These are phyloP conservation scores for Drosophila santomea DNA, from an alignment of 1,140 invertebrate species.

Conservation along the genomic window DNA sequence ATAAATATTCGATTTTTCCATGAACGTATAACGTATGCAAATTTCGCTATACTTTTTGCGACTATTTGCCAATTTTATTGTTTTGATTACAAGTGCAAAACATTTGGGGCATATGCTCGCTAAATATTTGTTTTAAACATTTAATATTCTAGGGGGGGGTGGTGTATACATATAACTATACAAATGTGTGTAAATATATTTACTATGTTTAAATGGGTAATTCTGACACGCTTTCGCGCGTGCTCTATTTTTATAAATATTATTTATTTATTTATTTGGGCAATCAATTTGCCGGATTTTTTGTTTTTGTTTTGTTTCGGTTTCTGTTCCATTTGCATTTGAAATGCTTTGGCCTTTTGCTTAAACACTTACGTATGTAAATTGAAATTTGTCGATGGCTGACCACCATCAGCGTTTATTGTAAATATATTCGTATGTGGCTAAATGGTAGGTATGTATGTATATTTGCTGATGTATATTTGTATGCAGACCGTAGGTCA, in stretches of 20 bases:
- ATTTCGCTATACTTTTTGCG: conserved; percentile 28
- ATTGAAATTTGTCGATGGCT: conserved; percentile 53
- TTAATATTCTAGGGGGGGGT: conserved; percentile 28
- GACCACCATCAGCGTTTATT: conserved; percentile 27
- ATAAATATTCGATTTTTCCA: conserved; percentile 59
- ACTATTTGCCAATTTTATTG: conserved; percentile 21
- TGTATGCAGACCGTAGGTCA: conserved; percentile 49
- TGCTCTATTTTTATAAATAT: conserved; percentile 48
- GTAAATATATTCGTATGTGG: conserved; percentile 57
- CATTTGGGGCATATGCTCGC: conserved; percentile 41
- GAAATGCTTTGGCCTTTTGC: conserved; percentile 74
- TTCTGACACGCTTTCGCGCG: conserved; percentile 49
- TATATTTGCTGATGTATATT: conserved; percentile 31
- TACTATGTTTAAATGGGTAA: conserved; percentile 45
- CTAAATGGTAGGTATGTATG: conserved; percentile 45
- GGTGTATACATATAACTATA: conserved; percentile 48
- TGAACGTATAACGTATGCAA: conserved; percentile 46
- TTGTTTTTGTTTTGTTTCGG: not conserved
- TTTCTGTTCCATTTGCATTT: conserved; percentile 59
- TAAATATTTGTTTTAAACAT: conserved; percentile 53
- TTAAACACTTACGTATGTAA: conserved; percentile 77
- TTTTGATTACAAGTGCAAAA: conserved; percentile 44
- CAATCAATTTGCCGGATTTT: conserved; percentile 44
- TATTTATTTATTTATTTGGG: conserved; percentile 47
- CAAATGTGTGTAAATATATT: conserved; percentile 42